Base-by-base conservation (phyloP, 2,113 vertebrate genomes). In the Apodemus speciosus region DNA sequence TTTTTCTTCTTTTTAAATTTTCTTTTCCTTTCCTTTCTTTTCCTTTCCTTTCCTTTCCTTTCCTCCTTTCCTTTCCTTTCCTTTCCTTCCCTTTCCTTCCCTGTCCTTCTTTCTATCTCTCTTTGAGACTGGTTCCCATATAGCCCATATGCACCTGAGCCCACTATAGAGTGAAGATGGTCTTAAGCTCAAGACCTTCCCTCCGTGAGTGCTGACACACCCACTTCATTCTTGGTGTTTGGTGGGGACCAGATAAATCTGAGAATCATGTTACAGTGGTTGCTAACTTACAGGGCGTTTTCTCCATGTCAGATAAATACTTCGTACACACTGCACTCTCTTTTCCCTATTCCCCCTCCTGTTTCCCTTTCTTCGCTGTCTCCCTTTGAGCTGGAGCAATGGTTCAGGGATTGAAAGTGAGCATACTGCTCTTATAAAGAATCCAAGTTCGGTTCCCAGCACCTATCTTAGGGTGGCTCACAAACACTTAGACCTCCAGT, bases 171-270 rank as follows among this genome's bases (percentile, higher is more conserved):
- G 11, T 43, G 6, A n/a, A 85, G 32, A 51, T 69, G 43, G 3
- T 35, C 83, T 51, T 51, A 51, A 51, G 18, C 18, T n/a, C 18
- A 49, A 13, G 35, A 38, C 30, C 43, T 68, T 53, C 64, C 25
- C 8, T 3, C 46, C 51, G 0, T 32, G 15, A 69, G 21, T 68
- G 64, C 13, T 69, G 11, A 25, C 62, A n/a, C 15, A 35, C 8
- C 84, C 7, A 23, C 64, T 40, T 77, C 38, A 20, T 27, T 93
- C 64, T 93, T 84, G 51, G 49, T 72, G 38, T 35, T 51, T 94
- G 15, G 0, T 15, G 27, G 30, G 3, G 1, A 30, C 4, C 27
- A 83, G 25, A 30, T 43, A 56, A 62, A 75, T 35, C 43, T 75
- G 21, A 94, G 49, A 79, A 64, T 58, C 25, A 51, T 49, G 23